These are phyloP conservation scores for Erythrolamprus reginae DNA, from an alignment of 2,113 vertebrate species.

Conservation along the genomic window DNA sequence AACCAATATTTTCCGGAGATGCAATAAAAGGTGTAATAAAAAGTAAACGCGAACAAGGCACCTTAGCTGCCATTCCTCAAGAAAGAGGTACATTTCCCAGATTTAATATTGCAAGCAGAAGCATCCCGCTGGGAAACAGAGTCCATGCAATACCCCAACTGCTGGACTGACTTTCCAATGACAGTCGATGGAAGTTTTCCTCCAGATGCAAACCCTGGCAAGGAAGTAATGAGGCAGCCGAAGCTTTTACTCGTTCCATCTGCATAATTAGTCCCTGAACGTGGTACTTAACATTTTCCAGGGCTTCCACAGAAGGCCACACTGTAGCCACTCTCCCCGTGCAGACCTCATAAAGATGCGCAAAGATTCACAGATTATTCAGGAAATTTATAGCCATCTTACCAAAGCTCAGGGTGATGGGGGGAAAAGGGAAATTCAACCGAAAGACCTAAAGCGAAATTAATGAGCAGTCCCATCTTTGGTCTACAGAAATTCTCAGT, in stretches of 20 bases:
- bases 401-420: neutral
- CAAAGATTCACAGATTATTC: neutral
- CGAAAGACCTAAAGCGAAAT: neutral
- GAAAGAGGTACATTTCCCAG: neutral
- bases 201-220: neutral
- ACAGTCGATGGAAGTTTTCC: neutral
- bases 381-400: neutral
- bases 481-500: neutral
- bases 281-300: neutral
- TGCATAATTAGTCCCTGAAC: neutral
- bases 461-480: neutral
- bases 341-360: neutral
- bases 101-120: neutral
- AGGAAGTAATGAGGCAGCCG: neutral
- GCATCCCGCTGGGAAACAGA: neutral
- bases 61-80: neutral
- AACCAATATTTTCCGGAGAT: neutral
- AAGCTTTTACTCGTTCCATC: neutral
- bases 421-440: neutral
- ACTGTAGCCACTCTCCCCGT: neutral
- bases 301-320: neutral
- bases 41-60: neutral
- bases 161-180: neutral
- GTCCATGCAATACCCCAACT: neutral
- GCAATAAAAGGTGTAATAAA: neutral